Percentiles rank a stretch among this genome's conserved stretches.
Conservation (phyloP, 2,888 invertebrate species). For the Sinopyrophorus schimmeli region DNA sequence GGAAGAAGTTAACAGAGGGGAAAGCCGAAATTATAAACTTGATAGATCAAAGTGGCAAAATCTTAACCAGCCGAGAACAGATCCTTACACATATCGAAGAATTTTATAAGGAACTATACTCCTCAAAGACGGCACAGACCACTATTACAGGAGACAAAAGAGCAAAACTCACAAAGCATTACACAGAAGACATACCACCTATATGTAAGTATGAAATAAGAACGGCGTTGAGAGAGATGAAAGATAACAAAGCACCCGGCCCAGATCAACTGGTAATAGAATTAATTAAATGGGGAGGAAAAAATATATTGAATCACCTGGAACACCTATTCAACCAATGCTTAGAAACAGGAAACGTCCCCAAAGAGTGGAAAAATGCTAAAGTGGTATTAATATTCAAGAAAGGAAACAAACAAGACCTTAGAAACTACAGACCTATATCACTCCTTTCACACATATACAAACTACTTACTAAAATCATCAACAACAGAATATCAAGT, state of each 20-base stretch:
- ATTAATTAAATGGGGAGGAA: not conserved
- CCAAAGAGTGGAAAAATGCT: slow-evolving; percentile 3
- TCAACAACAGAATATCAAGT: not conserved
- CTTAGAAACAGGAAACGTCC: slow-evolving; percentile 4
- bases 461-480: slow-evolving; percentile 2
- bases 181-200: slow-evolving; percentile 5
- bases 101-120: no score
- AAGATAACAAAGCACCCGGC: not conserved
- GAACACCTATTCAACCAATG: slow-evolving; percentile 5
- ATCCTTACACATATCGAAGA: slow-evolving; percentile 1
- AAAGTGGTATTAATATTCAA: slow-evolving; percentile 1
- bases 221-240: slow-evolving; percentile 1
- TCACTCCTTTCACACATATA: slow-evolving; percentile 7
- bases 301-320: not conserved
- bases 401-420: slow-evolving; percentile 4
- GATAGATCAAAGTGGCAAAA: no score
- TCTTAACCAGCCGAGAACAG: not conserved
- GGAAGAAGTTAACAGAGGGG: no score
- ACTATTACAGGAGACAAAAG: not conserved
- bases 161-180: not conserved
- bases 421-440: slow-evolving; percentile 9
- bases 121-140: no score
- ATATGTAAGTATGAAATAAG: slow-evolving; percentile 7
- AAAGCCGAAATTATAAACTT: no score
- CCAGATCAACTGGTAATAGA: not conserved